A percentile compares a stretch with the other conserved stretches of the same genome.
phyloP scores from a whole-genome alignment of 2,113 vertebrate genomes.

The Galemys pyrenaicus region DNA sequence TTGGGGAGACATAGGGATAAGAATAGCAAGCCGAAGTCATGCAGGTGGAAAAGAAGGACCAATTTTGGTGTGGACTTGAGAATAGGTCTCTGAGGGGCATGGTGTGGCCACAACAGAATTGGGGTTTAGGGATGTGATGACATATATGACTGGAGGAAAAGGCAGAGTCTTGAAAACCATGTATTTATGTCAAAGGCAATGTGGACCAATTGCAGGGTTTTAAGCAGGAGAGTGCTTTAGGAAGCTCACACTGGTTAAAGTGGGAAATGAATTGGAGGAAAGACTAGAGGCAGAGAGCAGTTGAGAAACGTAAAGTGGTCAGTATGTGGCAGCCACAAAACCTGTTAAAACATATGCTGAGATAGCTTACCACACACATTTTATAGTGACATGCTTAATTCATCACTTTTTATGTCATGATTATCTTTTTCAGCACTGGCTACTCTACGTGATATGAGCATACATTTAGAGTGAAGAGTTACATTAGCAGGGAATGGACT shows the following conservation, averaged over 20 bases:
- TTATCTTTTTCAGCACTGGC: background rate
- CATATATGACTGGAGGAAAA: background rate
- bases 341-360: background rate
- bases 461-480: background rate
- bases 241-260: background rate
- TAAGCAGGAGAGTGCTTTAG: background rate
- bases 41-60: background rate
- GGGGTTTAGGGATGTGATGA: background rate
- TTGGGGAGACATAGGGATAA: background rate
- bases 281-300: background rate
- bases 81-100: background rate
- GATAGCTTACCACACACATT: background rate
- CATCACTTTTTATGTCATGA: background rate
- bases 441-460: background rate
- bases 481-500: background rate
- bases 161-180: background rate
- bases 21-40: background rate
- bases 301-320: background rate
- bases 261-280: background rate
- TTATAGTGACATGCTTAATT: background rate
- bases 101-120: background rate
- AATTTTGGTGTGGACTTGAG: background rate
- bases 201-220: background rate
- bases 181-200: background rate
- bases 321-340: background rate